Evolutionary conservation across 2,113 vertebrate species (phyloP), one percentile per base, ranked within the genome.

Genomic region (Hiodon alosoides): DNA sequence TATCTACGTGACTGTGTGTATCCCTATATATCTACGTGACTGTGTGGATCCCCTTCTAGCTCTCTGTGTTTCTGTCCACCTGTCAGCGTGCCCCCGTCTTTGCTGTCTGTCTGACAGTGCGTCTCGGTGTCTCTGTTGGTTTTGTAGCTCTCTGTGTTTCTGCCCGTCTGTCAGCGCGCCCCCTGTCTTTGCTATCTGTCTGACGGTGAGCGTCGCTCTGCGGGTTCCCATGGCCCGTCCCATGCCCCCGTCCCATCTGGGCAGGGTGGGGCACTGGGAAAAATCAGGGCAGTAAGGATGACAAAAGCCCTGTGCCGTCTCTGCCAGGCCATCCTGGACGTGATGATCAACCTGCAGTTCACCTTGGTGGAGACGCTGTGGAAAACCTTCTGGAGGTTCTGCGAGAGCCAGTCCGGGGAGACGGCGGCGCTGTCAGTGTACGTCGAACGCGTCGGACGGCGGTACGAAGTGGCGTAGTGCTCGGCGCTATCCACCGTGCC

Each of bases 331-430:
- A 95, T 97, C 31, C 88, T 97, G 55, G 95, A 97, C 1, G 95
- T 97, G 84, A 95, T 96, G 92, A 92, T 97, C 75, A 97, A 97
- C 85, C 89, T 97, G 77, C 95, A 97, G 89, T 97, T 97, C 79
- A 95, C 94, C 0, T 86, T 97, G 83, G 95, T 97, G 78, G 95
- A 97, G 85, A 96, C 95, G 0, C 87, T 97, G 55, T 97, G 95
- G 95, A 96, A 97, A 82, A 96, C 93, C 10, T 96, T 96, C 87
- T 97, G 95, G 95, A 92, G 95, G 85, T 94, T 93, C 84, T 93
- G 92, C 83, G 90, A 94, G 83, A 93, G 83, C 83, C 94, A 93
- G 86, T 82, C 90, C 73, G 92, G 88, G 7, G 94, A 96, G 78
- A 82, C 80, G 0, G 89, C 88, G 0, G 84, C 92, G 0, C 77